These are phyloP conservation scores for Venustoraphidia nigricollis DNA, from an alignment of 2,888 invertebrate species.

Conservation along the genomic window DNA sequence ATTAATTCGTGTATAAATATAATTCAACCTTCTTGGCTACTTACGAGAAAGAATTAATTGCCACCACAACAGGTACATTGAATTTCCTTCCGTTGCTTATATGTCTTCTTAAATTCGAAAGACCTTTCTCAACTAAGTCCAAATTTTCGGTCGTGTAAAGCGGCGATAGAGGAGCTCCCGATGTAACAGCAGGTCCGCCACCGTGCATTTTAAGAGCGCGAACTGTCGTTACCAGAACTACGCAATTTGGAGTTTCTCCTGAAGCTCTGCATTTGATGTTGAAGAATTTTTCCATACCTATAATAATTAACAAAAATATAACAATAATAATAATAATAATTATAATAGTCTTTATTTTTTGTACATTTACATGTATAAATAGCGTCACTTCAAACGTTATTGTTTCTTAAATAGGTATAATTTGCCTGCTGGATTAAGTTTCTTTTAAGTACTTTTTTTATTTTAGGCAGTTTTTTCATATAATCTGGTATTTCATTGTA, in stretches of 20 bases:
- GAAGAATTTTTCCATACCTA: constrained; percentile 94
- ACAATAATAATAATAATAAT: no score
- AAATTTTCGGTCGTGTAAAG: constrained; percentile 82
- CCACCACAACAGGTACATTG: constrained; percentile 88
- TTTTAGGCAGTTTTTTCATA: no score
- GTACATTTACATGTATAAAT: no score
- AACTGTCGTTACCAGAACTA: constrained; percentile 84
- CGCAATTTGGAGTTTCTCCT: constrained; percentile 69
- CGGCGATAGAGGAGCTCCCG: constrained; percentile 68
- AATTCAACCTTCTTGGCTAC: constrained; percentile 16
- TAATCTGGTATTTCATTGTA: no score
- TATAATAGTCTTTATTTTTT: no score
- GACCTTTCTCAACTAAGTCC: constrained; percentile 67
- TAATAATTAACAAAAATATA: constrained; percentile 1
- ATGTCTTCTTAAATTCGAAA: constrained; percentile 84
- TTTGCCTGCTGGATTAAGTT: no score
- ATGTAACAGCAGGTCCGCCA: constrained; percentile 79
- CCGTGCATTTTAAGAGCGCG: constrained; percentile 98
- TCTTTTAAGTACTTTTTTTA: no score
- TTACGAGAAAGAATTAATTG: constrained; percentile 76
- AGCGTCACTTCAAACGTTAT: no score
- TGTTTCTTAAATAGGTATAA: no score
- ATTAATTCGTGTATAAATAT: no score
- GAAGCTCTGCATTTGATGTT: constrained; percentile 91
- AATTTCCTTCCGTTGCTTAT: constrained; percentile 82